A percentile compares a stretch with the other conserved stretches of the same genome.
Evolutionary conservation across 2,888 invertebrate species (phyloP).

Genomic region (Cephonodes hylas): DNA sequence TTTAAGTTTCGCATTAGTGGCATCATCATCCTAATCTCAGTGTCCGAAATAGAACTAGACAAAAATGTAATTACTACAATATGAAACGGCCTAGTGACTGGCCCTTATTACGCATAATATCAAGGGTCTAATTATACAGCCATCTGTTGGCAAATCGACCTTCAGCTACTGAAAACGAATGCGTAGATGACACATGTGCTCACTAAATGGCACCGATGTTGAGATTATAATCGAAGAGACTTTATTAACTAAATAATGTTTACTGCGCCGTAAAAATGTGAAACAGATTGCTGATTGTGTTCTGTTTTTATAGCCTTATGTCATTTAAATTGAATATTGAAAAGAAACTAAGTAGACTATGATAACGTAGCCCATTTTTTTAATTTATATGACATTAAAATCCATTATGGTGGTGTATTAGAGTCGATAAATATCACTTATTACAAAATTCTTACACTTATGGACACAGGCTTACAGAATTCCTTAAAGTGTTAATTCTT

Average conservation of each 20-base stretch:
- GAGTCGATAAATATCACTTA: no score
- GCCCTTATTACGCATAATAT: neutral
- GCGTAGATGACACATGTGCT: neutral
- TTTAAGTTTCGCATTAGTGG: neutral
- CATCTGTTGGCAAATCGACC: conserved; percentile 42
- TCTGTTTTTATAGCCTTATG: no score
- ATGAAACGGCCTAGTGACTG: neutral
- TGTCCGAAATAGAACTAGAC: neutral
- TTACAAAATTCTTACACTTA: no score
- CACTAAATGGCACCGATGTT: neutral
- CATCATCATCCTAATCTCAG: no score
- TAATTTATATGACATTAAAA: no score
- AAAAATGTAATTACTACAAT: neutral
- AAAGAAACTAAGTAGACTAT: no score
- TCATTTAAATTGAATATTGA: no score
- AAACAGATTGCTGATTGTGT: neutral
- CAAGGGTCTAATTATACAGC: conserved; percentile 31
- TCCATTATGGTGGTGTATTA: no score
- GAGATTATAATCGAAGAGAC: neutral
- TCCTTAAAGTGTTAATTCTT: no score
- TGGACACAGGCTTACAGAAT: no score
- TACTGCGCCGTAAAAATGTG: neutral
- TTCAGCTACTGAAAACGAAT: conserved; percentile 22
- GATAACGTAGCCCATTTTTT: no score
- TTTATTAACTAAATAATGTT: neutral